Evolutionary conservation across 2,797 vertebrate species (phyloP).

Genomic region (Sebastes hopkinsi): DNA sequence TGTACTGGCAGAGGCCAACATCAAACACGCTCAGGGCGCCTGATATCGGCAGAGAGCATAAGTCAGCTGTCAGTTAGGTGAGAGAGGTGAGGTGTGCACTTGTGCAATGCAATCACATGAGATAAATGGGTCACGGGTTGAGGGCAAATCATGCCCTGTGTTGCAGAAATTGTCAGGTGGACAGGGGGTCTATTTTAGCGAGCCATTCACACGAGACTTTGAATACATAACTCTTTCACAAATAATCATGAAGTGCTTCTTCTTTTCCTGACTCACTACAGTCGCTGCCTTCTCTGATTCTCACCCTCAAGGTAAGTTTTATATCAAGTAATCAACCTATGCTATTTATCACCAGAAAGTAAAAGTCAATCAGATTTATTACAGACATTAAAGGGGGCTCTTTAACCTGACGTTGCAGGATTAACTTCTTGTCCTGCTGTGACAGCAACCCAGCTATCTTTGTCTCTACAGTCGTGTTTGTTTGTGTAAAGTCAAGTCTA

Average conservation of each 20-base stretch:
- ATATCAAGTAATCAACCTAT: slow-evolving; percentile 5
- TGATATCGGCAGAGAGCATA: slow-evolving; percentile 39
- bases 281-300: slow-evolving; percentile 42
- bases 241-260: slow-evolving; percentile 72
- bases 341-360: neutral
- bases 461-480: slow-evolving; percentile 1
- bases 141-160: slow-evolving; percentile 70
- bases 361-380: neutral
- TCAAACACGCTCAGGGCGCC: slow-evolving; percentile 22
- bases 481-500: neutral
- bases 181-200: slow-evolving; percentile 77
- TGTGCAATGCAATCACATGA: slow-evolving; percentile 57
- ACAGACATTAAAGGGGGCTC: neutral
- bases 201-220: slow-evolving; percentile 76
- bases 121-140: slow-evolving; percentile 69
- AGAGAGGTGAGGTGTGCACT: slow-evolving; percentile 43
- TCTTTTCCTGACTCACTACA: slow-evolving; percentile 44
- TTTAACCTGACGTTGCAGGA: neutral
- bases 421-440: neutral
- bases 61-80: slow-evolving; percentile 59
- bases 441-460: slow-evolving; percentile 3
- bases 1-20: slow-evolving; percentile 6
- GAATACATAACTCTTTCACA: slow-evolving; percentile 70
- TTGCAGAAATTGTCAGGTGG: slow-evolving; percentile 71
- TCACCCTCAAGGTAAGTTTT: slow-evolving; percentile 73